Base-by-base conservation (phyloP, 2,113 vertebrate species). In the Brachypteracias leptosomus region DNA sequence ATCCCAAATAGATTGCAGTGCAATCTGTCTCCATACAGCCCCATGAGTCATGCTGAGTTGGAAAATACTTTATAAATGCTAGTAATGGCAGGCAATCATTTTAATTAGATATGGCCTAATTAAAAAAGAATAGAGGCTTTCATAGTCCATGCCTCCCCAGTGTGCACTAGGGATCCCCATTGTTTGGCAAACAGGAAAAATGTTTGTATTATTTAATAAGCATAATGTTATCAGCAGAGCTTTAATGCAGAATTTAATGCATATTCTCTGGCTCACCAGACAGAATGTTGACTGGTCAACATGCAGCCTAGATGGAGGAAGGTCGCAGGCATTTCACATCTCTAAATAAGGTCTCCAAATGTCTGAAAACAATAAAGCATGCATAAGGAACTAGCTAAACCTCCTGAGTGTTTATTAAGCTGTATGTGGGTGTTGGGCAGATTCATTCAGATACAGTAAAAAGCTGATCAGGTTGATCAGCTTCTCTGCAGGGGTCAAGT, bases 41-140 rank as follows among this genome's bases (percentile, higher is more conserved):
- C 65, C 77, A 67, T 59, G 81, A 84, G 77, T 94, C 89, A 92
- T 8, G 33, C 72, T 67, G 80, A 67, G 68, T 46, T 89, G 79
- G 92, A 97, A 97, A 95, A 96, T 29, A 82, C 65, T 95, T 95
- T 79, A 19, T 72, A 86, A 87, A 94, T 57, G 94, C 82, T 89
- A 77, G 26, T 73, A 91, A 85, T 72, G 82, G 92, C 31, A 83
- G 57, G 90, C 44, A 85, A 88, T 84, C 88, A 89, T 93, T 95
- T 96, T 96, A 97, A 95, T 97, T 96, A 96, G 92, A 82, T 88
- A 96, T 8, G 67, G 95, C 75, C 95, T 91, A 95, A 96, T 97
- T 97, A 95, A 82, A 91, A 89, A 92, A 97, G 93, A 95, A 89
- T 90, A 92, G 88, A 94, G 66, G 15, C 66, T 93, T 89, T 93